A percentile compares a stretch with the other conserved stretches of the same genome.
Conservation (phyloP, 2,888 invertebrate species). For the Diaprepes abbreviatus region DNA sequence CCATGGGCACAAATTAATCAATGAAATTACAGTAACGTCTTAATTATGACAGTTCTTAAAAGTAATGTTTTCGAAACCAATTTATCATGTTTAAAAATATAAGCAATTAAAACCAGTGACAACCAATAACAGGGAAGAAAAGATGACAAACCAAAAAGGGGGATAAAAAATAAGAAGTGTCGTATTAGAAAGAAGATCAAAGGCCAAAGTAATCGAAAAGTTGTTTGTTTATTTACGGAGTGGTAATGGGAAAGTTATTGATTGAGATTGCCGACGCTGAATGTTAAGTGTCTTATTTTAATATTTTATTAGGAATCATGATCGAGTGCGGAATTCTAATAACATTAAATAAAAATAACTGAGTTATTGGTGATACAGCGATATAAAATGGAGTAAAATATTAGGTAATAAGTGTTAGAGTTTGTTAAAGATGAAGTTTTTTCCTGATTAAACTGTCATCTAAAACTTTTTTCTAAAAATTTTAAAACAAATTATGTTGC, state of each 20-base stretch:
- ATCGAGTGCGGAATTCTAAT: conserved; percentile 42
- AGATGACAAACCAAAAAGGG: background rate
- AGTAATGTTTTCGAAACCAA: too few species aligned
- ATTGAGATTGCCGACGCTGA: conserved; percentile 36
- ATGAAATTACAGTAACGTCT: too few species aligned
- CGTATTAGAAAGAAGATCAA: conserved; percentile 55
- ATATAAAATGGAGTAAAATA: too few species aligned
- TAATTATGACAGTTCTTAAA: too few species aligned
- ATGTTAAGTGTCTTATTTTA: conserved; percentile 48
- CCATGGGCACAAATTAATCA: too few species aligned
- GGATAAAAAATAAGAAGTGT: conserved; percentile 20
- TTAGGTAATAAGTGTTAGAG: too few species aligned
- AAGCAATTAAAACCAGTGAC: background rate
- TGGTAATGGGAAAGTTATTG: conserved; percentile 45
- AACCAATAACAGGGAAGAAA: background rate
- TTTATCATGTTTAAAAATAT: too few species aligned
- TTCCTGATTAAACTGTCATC: too few species aligned
- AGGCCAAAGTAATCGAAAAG: conserved; percentile 59
- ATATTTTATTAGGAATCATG: conserved; percentile 44
- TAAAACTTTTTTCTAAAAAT: too few species aligned
- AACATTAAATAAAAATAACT: conserved; percentile 7
- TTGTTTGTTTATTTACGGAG: conserved; percentile 55
- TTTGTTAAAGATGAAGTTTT: too few species aligned
- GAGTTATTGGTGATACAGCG: background rate
- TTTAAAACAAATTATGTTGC: too few species aligned